Conservation (phyloP, 2,113 vertebrate species). For the Tachycineta bicolor region DNA sequence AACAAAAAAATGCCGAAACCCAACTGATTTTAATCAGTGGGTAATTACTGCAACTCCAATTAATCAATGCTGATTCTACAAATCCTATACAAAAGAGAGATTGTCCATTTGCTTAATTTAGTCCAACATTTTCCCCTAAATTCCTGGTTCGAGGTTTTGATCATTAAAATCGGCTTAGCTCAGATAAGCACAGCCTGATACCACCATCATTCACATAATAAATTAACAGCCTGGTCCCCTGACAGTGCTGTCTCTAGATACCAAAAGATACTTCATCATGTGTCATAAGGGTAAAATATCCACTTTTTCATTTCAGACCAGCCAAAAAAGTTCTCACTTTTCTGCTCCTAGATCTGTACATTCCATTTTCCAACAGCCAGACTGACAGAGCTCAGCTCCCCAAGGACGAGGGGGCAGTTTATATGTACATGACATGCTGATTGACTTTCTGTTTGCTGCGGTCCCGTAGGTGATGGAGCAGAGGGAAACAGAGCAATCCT, state of each 20-base stretch:
- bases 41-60: background rate
- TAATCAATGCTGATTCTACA: background rate
- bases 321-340: background rate
- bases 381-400: background rate
- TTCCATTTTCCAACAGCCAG: background rate
- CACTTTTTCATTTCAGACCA: background rate
- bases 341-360: background rate
- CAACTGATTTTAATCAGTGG: background rate
- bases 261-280: constrained; percentile 44
- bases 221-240: constrained; percentile 4
- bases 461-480: background rate
- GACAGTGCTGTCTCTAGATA: constrained; percentile 26
- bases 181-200: background rate
- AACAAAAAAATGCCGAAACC: background rate
- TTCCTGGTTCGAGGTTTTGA: background rate
- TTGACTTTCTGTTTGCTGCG: background rate
- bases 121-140: background rate
- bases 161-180: constrained; percentile 40
- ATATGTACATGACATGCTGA: background rate
- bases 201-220: constrained; percentile 1
- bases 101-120: background rate
- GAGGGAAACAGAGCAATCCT: background rate
- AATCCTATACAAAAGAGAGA: background rate
- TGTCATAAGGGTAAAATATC: constrained; percentile 11
- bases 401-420: background rate